Base-by-base conservation (phyloP, 2,797 vertebrate species). In the Mallotus villosus region DNA sequence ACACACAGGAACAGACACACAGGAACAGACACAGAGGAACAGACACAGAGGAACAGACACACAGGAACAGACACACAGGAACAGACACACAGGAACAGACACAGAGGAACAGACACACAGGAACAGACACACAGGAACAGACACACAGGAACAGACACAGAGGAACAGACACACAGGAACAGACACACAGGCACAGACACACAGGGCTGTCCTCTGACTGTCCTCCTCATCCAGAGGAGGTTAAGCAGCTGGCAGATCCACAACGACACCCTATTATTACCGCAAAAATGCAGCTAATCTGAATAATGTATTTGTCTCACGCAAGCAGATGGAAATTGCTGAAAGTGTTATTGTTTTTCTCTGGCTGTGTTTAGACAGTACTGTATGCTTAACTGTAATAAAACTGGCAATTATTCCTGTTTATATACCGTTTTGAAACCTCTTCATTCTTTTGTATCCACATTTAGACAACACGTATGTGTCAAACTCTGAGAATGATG, bases 401-500 rank as follows among this genome's bases (percentile, higher is more conserved):
- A 17, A 8, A 5, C 51, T 51, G 51, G 51, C n/a, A 4, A 5
- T 55, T 0, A 55, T 17, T 4, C 2, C 49, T 51, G 49, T 51
- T 51, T 51, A 2, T 51, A 14, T 17, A 51, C 8, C 53, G 55
- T 58, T 67, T 34, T 16, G 22, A 59, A 65, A 37, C 60, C 17
- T 1, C 25, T 51, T 21, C 12, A 51, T 51, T 51, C 1, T 51
- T n/a, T 55, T 55, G 4, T 16, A 32, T 63, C n/a, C 27, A 3
- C 11, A 34, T 16, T 70, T 85, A 96, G 95, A 96, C 87, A 96
- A 96, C 86, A 96, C 95, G 0, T 96, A 95, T 0, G 94, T 96
- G 76, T 96, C 95, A 78, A 96, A 95, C 90, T 96, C 95, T 79
- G 95, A 95, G 85, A 95, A 96, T 0, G 91, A 94, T 73, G 95